phyloP scores from a whole-genome alignment of 2,797 vertebrate genomes.

The Triplophysa bombifrons region DNA sequence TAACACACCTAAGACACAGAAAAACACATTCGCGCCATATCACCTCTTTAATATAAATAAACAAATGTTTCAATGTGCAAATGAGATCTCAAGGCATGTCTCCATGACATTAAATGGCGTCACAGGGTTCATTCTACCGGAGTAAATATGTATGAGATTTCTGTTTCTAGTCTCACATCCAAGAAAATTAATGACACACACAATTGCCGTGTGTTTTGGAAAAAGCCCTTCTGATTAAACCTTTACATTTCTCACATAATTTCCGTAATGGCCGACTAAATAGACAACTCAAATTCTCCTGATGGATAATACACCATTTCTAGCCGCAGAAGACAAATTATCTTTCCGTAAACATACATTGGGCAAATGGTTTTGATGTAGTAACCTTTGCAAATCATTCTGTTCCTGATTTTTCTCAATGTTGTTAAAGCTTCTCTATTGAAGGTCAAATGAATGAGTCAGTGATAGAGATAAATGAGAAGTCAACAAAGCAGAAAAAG shows the following conservation, averaged over 20 bases:
- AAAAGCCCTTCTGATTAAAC: background rate
- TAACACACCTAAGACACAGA: too few relatives aligned
- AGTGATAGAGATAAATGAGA: constrained; percentile 71
- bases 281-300: constrained; percentile 17
- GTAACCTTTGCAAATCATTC: constrained; percentile 70
- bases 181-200: background rate
- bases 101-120: background rate
- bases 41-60: background rate
- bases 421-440: constrained; percentile 51
- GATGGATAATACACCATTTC: constrained; percentile 11
- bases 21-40: too few relatives aligned
- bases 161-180: background rate
- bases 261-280: constrained; percentile 4
- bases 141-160: background rate
- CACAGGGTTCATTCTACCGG: background rate
- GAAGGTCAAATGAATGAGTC: constrained; percentile 73
- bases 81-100: too few relatives aligned
- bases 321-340: background rate
- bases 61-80: background rate
- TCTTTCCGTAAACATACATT: constrained; percentile 25
- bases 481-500: constrained; percentile 67
- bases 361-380: constrained; percentile 57
- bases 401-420: constrained; percentile 58
- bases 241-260: constrained; percentile 10
- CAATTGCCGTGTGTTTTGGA: background rate